These are phyloP conservation scores for Elaeidobius kamerunicus DNA, from an alignment of 2,888 invertebrate genomes.

Conservation along the genomic window DNA sequence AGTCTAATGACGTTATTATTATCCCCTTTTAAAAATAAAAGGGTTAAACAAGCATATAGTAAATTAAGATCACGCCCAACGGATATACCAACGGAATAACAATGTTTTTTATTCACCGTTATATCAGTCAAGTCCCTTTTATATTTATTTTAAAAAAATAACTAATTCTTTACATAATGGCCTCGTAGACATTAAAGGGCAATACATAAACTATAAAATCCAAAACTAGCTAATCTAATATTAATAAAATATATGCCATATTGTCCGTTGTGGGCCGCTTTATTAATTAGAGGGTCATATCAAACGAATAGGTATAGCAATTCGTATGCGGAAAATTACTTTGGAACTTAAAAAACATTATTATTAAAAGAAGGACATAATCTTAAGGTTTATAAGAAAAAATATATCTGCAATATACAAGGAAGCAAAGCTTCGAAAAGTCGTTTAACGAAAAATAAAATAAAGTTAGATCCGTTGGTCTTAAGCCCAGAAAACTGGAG, in stretches of 20 bases:
- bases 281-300: not conserved
- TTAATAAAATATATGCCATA: not conserved
- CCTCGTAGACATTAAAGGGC: not conserved
- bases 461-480: not conserved
- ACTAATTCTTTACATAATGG: not conserved
- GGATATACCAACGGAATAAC: not conserved
- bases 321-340: not conserved
- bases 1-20: not conserved
- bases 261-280: not conserved
- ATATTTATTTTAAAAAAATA: not conserved
- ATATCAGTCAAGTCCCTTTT: constrained; percentile 12
- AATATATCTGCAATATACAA: not conserved
- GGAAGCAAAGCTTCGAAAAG: not conserved
- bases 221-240: not conserved
- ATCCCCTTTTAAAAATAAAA: not conserved
- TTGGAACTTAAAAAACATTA: not conserved
- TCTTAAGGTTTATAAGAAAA: not conserved
- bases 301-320: not conserved
- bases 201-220: not conserved
- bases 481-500: constrained; percentile 19
- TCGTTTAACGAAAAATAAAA: not conserved
- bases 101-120: not conserved
- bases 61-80: not conserved
- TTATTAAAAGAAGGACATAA: not conserved
- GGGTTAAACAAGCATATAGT: not conserved